Evolutionary conservation across 2,113 vertebrate species (phyloP).

Genomic region (Centropristis striata): DNA sequence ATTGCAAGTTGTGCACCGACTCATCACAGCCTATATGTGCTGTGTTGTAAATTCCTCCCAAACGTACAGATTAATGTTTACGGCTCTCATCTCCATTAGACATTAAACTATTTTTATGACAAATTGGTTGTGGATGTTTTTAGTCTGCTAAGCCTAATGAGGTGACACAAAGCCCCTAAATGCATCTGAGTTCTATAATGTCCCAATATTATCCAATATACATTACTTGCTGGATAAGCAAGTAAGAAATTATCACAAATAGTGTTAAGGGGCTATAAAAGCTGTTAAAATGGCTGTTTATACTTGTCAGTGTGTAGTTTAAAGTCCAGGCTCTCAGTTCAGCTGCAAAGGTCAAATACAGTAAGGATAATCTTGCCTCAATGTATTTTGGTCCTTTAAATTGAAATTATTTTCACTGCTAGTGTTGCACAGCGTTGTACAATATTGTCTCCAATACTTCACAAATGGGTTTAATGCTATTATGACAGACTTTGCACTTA

Average conservation of each 20-base stretch:
- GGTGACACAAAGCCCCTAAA: neutral
- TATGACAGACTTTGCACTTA: neutral
- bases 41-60: neutral
- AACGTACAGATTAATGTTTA: neutral
- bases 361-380: neutral
- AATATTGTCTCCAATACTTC: neutral
- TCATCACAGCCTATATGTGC: neutral
- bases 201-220: slow-evolving; percentile 17
- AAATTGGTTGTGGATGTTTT: neutral
- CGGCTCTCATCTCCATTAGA: neutral
- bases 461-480: neutral
- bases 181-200: slow-evolving; percentile 12
- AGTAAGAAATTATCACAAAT: slow-evolving; percentile 33
- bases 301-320: neutral
- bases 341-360: slow-evolving; percentile 14
- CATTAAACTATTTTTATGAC: neutral
- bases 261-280: neutral
- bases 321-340: neutral
- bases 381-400: neutral
- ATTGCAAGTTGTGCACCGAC: neutral
- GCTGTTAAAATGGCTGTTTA: neutral
- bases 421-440: neutral
- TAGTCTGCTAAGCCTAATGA: slow-evolving; percentile 16
- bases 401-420: neutral
- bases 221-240: slow-evolving; percentile 3